Percentiles rank a stretch among this genome's conserved stretches.
Evolutionary conservation across 2,113 vertebrate species (phyloP).

Genomic region (Cyanoderma ruficeps): DNA sequence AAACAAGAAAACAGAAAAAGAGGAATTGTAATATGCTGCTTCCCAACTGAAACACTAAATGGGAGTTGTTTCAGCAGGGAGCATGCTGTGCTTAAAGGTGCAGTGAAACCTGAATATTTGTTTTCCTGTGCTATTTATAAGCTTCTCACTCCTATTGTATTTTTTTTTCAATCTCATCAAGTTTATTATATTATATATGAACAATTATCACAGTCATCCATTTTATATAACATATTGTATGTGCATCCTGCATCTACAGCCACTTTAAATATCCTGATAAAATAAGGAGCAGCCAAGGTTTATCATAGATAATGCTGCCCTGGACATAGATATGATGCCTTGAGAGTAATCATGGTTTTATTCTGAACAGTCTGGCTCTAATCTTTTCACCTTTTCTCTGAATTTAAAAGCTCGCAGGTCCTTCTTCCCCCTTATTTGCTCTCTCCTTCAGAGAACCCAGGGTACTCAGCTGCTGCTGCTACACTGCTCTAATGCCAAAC

Average conservation of each 20-base stretch:
- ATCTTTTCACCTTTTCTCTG: not conserved
- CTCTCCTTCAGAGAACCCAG: not conserved
- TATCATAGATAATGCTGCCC: not conserved
- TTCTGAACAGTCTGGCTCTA: not conserved
- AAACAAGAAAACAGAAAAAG: not conserved
- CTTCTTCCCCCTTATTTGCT: not conserved
- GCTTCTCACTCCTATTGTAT: not conserved
- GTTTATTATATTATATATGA: not conserved
- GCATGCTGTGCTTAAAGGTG: not conserved
- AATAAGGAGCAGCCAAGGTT: not conserved
- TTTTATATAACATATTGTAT: not conserved
- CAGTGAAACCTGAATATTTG: not conserved
- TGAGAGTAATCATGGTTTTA: not conserved
- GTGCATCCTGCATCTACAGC: not conserved
- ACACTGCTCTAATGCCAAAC: fast-evolving
- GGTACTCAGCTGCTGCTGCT: not conserved
- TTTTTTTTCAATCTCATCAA: not conserved
- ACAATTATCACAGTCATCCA: not conserved
- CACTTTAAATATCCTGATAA: not conserved
- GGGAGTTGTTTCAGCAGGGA: not conserved
- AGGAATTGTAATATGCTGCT: not conserved
- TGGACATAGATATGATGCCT: not conserved
- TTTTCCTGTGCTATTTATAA: not conserved
- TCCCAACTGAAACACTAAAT: not conserved
- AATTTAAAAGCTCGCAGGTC: not conserved